Base-by-base conservation (phyloP, 1,140 invertebrate species). In the Camponotus pennsylvanicus region DNA sequence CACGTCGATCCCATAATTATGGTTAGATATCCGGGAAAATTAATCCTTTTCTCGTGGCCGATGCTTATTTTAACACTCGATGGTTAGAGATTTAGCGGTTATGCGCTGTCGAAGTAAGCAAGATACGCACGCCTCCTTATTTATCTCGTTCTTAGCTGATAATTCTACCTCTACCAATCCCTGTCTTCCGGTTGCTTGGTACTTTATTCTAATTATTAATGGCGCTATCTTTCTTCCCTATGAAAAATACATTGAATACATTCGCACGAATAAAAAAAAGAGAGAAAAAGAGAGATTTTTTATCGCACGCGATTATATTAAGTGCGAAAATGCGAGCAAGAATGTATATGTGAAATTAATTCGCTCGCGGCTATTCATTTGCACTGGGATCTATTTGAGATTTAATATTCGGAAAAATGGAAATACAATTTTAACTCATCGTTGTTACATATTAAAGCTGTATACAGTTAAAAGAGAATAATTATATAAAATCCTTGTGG, bases 171-270 rank as follows among this genome's bases (percentile, higher is more conserved):
- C 11, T 61, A 40, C 8, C 55, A 40, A 83, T 34, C n/a, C 9
- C 27, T 21, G 5, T 40, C 49, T 79, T 8, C n/a, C 55, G 55
- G 37, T 32, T 40, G 21, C 21, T 75, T 18, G 55, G 3, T 27
- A 82, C 40, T 83, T 63, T 61, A 73, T 49, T 61, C 79, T 61
- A 49, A 83, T 83, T 63, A 83, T 83, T 83, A 83, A 8, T n/a
- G n/a, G n/a, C 27, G 27, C 61, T 49, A 13, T 45, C n/a, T 21
- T 9, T 45, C 42, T 42, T 13, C 6, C 34, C 42, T 7, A 27
- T 59, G 18, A 61, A 82, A 59, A 71, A 5, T 27, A 27, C 27
- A 27, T 3, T 32, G 37, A 61, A 18, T 6, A 45, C 40, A 15
- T 82, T 2, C 18, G 9, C 21, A 49, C 11, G 52, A 37, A 52